These are phyloP conservation scores for Contarinia nasturtii DNA, from an alignment of 1,140 invertebrate genomes.

Conservation along the genomic window DNA sequence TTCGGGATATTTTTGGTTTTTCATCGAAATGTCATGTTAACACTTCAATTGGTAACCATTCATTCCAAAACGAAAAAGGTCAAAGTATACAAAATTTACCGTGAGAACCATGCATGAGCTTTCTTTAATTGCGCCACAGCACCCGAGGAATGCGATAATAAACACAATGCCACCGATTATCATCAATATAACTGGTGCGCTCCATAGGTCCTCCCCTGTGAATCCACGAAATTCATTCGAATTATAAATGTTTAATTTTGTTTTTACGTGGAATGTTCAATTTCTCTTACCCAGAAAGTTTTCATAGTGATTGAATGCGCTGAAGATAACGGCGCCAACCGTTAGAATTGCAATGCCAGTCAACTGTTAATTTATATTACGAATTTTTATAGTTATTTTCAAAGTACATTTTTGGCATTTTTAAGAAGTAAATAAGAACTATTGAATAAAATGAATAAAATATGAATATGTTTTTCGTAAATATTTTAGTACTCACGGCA, in stretches of 20 bases:
- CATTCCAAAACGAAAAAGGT: no score
- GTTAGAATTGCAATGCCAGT: constrained; percentile 54
- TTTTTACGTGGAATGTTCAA: constrained; percentile 3
- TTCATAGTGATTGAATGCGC: constrained; percentile 42
- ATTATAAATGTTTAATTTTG: not conserved
- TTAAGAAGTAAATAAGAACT: constrained; percentile 9
- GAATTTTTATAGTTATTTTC: no score
- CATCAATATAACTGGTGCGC: constrained; percentile 58
- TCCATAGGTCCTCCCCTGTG: constrained; percentile 35
- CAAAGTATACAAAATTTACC: no score
- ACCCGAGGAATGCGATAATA: constrained; percentile 72
- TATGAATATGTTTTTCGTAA: constrained; percentile 3
- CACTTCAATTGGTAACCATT: no score
- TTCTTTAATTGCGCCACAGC: constrained; percentile 71
- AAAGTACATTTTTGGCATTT: no score
- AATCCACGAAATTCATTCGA: not conserved
- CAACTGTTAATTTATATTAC: constrained; percentile 50
- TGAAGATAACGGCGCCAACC: constrained; percentile 46
- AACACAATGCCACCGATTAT: constrained; percentile 68
- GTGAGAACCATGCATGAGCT: constrained; percentile 75
- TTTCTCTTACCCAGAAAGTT: constrained; percentile 41
- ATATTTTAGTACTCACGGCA: constrained; percentile 40
- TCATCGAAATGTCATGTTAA: no score
- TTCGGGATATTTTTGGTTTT: no score
- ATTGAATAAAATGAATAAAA: constrained; percentile 1